Conservation (phyloP, 2,113 vertebrate genomes). For the Apteryx owenii region DNA sequence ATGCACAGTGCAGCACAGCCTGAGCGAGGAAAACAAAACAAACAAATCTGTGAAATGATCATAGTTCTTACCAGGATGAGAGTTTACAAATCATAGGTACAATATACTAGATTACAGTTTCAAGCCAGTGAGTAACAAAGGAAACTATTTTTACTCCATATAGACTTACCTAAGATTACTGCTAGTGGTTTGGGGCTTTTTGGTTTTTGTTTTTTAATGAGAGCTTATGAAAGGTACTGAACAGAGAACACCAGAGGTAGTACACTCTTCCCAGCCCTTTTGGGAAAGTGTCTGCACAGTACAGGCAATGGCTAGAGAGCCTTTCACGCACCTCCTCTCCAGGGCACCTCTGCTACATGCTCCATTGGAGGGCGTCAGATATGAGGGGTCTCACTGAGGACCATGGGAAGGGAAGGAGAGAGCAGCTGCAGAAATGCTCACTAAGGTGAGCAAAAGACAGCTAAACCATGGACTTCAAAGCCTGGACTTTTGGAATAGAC, state of each 20-base stretch:
- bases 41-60: not conserved
- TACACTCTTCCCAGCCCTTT: not conserved
- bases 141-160: not conserved
- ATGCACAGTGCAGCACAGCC: not conserved
- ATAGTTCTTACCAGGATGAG: not conserved
- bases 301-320: not conserved
- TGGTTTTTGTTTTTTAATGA: not conserved
- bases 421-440: not conserved
- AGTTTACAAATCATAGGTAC: not conserved
- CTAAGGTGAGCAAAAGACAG: not conserved
- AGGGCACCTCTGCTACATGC: not conserved
- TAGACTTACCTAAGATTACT: not conserved
- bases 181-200: not conserved
- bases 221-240: not conserved
- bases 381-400: not conserved
- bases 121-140: not conserved
- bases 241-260: not conserved
- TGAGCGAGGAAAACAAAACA: not conserved
- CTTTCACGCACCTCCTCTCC: not conserved
- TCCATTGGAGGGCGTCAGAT: not conserved
- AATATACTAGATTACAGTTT: not conserved
- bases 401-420: not conserved
- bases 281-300: not conserved
- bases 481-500: not conserved
- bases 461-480: not conserved